Evolutionary conservation across 2,797 vertebrate genomes (phyloP), one percentile per base, ranked within the genome.

Genomic region (Neosilurus hyrtlii): DNA sequence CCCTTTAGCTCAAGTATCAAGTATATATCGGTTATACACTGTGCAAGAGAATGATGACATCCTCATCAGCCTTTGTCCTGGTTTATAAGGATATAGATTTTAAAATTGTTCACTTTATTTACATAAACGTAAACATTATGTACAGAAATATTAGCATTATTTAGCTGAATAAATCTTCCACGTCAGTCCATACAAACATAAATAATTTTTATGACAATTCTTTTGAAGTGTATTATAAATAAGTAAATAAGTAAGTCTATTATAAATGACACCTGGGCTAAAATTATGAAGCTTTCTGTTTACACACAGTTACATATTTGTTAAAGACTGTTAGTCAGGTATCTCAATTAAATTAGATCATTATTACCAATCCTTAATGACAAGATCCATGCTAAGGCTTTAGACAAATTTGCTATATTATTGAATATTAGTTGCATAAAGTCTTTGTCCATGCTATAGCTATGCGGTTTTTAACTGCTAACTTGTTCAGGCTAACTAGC

Each of bases 71-170:
- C 30, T 37, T 56, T 61, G 35, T 37, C 11, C 12, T 4, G n/a
- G 9, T n/a, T 61, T 6, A 43, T 61, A 24, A 3, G 52, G 20
- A 61, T 43, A n/a, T 59, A 22, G 2, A 61, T 59, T 1, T 30
- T 75, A 4, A 76, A 43, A 43, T 59, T 20, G 37, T 76, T 35
- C 35, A 15, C 54, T 57, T 57, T 74, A 57, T 74, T 74, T 57
- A 37, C 10, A 75, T 61, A 14, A 74, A 43, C 43, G 0, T 43
- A 43, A 43, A 43, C 43, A 43, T 43, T 43, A 43, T 43, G 8
- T 43, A 43, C 8, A 43, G 8, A 43, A 35, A 30, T 20, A 35
- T 74, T 57, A n/a, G 56, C 18, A 37, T 37, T 37, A 61, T 37
- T 22, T 59, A 14, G 10, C 11, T 22, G 12, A 22, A 2, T 22